Base-by-base conservation (phyloP, 1,140 invertebrate genomes). In the Aphidius gifuensis region DNA sequence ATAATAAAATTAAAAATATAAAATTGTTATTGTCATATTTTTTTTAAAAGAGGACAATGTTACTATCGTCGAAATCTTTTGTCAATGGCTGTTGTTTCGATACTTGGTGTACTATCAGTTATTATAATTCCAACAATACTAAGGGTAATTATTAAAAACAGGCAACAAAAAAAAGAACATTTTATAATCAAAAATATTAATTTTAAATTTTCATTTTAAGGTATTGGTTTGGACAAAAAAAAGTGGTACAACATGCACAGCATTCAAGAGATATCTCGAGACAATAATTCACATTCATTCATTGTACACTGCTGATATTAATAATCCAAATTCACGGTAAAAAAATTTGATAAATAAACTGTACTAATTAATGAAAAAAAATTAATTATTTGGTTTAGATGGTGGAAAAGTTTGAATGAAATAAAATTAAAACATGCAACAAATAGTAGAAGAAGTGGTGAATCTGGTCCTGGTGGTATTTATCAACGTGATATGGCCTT, bases 401-500 rank as follows among this genome's bases (percentile, higher is more conserved):
- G 66, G 45, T 78, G 71, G 63, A 83, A 83, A 48, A 88, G 88
- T 0, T 65, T 92, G 11, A 75, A 81, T 46, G 72, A 80, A 1
- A 87, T 92, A 0, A 82, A 87, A 39, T 79, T 75, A 32, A 82
- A 83, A 5, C 90, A 92, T 70, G 76, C 84, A 6, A 73, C 70
- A 2, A 84, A 82, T 0, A 84, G 77, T 55, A 69, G 60, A 46
- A 71, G 73, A 16, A 74, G 79, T 3, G 71, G 74, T 2, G 47
- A 69, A 0, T 75, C 75, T 23, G 79, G 62, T 3, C 0, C 64
- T 0, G 82, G 85, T 2, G 75, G 78, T 1, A 77, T 78, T 42
- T 67, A 64, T 6, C 92, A 95, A 71, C 85, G 86, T 60, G 92
- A 94, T 66, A 85, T 96, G 84, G 87, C 85, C 0, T 70, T 94